Evolutionary conservation across 2,113 vertebrate genomes (phyloP), one percentile per base, ranked within the genome.

Genomic region (Grus americana): DNA sequence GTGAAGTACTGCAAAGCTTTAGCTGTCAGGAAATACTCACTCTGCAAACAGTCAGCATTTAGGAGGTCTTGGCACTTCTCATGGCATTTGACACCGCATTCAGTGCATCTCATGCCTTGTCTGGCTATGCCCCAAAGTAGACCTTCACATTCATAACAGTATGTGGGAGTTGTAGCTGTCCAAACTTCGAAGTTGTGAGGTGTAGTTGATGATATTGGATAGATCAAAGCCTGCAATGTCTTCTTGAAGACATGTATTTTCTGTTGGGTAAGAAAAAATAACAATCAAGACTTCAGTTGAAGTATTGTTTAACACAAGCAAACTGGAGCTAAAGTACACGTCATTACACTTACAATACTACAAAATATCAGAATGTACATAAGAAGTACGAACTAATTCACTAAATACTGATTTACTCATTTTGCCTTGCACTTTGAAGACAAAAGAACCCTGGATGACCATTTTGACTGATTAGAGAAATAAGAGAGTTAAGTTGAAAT

Each of bases 61-160:
- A 99, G 98, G 83, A 99, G 99, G 95, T 99, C 99, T 97, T 99
- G 99, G 95, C 99, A 99, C 98, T 99, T 99, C 80, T 99, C 99
- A 5, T 99, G 99, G 84, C 99, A 99, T 90, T 99, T 99, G 72
- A 99, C 99, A 14, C 99, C 99, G 36, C 99, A 99, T 87, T 99
- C 99, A 0, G 98, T 98, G 97, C 99, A 99, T 90, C 98, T 99
- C 99, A 99, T 99, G 90, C 99, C 99, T 98, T 99, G 99, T 5
- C 99, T 98, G 16, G 99, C 99, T 15, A 99, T 99, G 85, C 99
- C 99, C 99, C 99, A 99, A 66, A 99, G 98, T 23, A 99, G 98
- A 4, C 99, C 99, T 97, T 99, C 99, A 24, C 99, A 99, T 95
- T 99, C 99, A 23, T 99, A 99, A 87, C 99, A 99, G 96, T 99